Evolutionary conservation across 2,113 vertebrate genomes (phyloP).

Genomic region (Lampris megalopsis): DNA sequence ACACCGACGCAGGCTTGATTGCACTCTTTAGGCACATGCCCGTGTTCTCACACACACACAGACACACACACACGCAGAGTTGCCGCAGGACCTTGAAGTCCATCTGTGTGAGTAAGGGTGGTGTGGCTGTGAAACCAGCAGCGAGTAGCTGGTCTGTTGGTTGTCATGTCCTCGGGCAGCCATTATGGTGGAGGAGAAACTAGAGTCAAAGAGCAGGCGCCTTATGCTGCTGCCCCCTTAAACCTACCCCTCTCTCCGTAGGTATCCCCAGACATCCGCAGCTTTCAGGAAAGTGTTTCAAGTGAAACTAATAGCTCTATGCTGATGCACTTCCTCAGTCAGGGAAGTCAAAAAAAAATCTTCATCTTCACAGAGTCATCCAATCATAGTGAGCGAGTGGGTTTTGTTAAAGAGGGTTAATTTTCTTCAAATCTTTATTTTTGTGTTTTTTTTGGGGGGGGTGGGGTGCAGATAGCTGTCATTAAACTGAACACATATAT

Average conservation of each 20-base stretch:
- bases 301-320: conserved; percentile 21
- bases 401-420: too few species aligned
- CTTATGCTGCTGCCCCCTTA: conserved; percentile 4
- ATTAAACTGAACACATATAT: too few species aligned
- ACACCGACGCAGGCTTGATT: neutral
- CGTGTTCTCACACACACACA: neutral
- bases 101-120: neutral
- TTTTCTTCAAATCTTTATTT: too few species aligned
- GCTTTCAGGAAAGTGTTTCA: conserved; percentile 3
- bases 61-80: neutral
- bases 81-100: neutral
- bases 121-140: neutral
- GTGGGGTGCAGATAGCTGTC: too few species aligned
- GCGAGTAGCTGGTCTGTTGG: neutral
- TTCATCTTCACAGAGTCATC: conserved; percentile 13
- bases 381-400: neutral
- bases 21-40: neutral
- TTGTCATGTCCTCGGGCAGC: conserved; percentile 21
- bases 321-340: neutral
- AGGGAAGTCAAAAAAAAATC: neutral
- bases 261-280: neutral
- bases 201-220: conserved; percentile 22
- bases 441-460: too few species aligned
- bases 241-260: neutral
- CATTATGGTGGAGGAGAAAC: conserved; percentile 30